Percentiles rank a stretch among this genome's conserved stretches.
Conservation (phyloP, 2,113 vertebrate genomes). For the Nesoenas mayeri region DNA sequence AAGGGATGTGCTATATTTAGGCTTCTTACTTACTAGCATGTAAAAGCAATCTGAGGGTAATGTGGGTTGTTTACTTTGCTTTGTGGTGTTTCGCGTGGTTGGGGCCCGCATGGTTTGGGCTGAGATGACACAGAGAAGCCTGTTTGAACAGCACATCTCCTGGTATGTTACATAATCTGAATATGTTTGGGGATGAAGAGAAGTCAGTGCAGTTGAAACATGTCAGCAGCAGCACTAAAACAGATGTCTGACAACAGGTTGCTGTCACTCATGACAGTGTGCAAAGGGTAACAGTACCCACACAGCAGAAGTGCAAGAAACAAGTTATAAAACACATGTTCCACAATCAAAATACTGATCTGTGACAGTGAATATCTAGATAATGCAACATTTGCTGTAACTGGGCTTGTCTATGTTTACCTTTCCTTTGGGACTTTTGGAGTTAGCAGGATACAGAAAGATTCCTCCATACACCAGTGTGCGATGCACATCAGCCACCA, state of each 20-base stretch:
- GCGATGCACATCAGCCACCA: slow-evolving; percentile 97
- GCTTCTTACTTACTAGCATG: not conserved
- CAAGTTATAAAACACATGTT: not conserved
- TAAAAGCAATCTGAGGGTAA: not conserved
- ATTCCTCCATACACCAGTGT: slow-evolving; percentile 96
- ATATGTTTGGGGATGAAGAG: not conserved
- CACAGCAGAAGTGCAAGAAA: not conserved
- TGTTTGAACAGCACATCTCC: not conserved
- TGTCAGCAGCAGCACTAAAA: not conserved
- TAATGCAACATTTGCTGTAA: not conserved
- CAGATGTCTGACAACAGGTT: not conserved
- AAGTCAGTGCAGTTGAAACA: not conserved
- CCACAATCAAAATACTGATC: not conserved
- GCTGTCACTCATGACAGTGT: not conserved
- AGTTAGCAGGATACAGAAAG: slow-evolving; percentile 93
- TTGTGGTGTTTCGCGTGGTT: fast-evolving
- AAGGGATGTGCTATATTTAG: not conserved
- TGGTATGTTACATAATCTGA: not conserved
- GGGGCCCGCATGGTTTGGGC: not conserved
- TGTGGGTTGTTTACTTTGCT: not conserved
- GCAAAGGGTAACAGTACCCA: not conserved
- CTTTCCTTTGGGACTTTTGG: slow-evolving; percentile 92
- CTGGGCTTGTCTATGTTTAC: slow-evolving; percentile 64
- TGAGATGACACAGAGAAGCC: not conserved
- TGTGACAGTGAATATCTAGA: not conserved